Percentiles rank a stretch among this genome's conserved stretches.
These are phyloP conservation scores for Pycnomerus fuliginosus DNA, from an alignment of 2,888 invertebrate genomes.

Conservation along the genomic window DNA sequence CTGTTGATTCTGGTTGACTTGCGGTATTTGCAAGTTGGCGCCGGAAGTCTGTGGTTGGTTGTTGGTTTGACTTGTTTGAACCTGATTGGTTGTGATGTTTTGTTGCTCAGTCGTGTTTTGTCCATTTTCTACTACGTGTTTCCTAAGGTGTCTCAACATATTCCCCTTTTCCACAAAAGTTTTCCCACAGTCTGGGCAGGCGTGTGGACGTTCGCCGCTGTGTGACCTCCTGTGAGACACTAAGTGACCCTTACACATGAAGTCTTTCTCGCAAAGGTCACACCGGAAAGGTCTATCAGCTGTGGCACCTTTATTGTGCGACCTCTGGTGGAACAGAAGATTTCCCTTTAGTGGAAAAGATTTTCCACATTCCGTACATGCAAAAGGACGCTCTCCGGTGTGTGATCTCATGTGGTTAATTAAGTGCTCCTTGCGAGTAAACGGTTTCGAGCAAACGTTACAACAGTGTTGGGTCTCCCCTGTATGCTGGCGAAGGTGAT, in stretches of 20 bases:
- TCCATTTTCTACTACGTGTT: conserved; percentile 61
- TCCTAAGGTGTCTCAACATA: conserved; percentile 71
- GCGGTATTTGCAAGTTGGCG: conserved; percentile 47
- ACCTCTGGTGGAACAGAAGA: conserved; percentile 81
- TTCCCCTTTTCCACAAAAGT: conserved; percentile 81
- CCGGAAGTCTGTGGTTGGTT: conserved; percentile 30
- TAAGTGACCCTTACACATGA: conserved; percentile 84
- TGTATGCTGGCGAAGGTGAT: conserved; percentile 68
- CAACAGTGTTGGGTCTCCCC: conserved; percentile 76
- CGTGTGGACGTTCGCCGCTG: conserved; percentile 63
- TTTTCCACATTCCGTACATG: conserved; percentile 83
- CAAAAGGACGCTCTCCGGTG: conserved; percentile 78
- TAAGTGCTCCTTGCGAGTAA: conserved; percentile 78
- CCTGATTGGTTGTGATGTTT: conserved; percentile 13
- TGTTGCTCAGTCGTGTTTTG: conserved; percentile 34
- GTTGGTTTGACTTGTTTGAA: conserved; percentile 18
- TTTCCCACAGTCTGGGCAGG: conserved; percentile 72
- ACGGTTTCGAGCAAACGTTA: conserved; percentile 74
- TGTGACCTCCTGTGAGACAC: conserved; percentile 81
- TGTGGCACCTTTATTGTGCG: conserved; percentile 70
- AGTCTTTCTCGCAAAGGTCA: conserved; percentile 82
- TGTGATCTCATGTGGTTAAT: conserved; percentile 78
- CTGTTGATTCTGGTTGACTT: conserved; percentile 46
- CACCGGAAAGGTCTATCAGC: conserved; percentile 65
- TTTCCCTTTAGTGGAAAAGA: conserved; percentile 82